These are phyloP conservation scores for Sciurus niger DNA, from an alignment of 2,113 vertebrate genomes.

Conservation along the genomic window DNA sequence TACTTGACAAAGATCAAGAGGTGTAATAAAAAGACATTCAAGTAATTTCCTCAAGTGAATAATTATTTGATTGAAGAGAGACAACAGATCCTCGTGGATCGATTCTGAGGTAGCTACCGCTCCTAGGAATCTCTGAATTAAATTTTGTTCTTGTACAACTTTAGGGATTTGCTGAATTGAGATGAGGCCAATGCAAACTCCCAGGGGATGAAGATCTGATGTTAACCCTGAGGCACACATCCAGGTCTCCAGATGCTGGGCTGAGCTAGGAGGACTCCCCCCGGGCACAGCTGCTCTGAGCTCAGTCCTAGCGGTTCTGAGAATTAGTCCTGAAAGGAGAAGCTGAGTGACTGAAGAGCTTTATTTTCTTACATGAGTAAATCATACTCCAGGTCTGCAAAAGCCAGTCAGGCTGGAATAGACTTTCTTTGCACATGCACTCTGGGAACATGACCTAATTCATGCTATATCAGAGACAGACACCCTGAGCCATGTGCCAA, in stretches of 20 bases:
- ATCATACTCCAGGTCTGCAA: not conserved
- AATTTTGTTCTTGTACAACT: not conserved
- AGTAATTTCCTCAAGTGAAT: not conserved
- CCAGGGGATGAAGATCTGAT: not conserved
- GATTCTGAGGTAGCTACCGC: accelerated
- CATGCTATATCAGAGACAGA: not conserved
- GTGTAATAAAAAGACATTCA: not conserved
- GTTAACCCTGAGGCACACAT: too few relatives aligned
- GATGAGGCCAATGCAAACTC: not conserved
- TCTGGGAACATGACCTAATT: not conserved
- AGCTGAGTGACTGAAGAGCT: not conserved
- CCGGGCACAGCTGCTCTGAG: not conserved
- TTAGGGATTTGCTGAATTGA: accelerated
- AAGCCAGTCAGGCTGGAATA: not conserved
- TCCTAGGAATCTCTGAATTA: not conserved
- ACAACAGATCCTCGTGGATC: not conserved
- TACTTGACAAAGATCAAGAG: not conserved
- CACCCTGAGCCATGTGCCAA: not conserved
- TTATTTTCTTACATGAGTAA: not conserved
- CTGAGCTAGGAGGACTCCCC: not conserved
- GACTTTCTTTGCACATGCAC: accelerated
- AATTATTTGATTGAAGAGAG: not conserved
- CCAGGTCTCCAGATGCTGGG: accelerated
- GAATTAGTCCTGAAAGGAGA: not conserved
- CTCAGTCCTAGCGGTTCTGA: not conserved